Base-by-base conservation (phyloP, 2,888 invertebrate genomes). In the Torymus tubicola region DNA sequence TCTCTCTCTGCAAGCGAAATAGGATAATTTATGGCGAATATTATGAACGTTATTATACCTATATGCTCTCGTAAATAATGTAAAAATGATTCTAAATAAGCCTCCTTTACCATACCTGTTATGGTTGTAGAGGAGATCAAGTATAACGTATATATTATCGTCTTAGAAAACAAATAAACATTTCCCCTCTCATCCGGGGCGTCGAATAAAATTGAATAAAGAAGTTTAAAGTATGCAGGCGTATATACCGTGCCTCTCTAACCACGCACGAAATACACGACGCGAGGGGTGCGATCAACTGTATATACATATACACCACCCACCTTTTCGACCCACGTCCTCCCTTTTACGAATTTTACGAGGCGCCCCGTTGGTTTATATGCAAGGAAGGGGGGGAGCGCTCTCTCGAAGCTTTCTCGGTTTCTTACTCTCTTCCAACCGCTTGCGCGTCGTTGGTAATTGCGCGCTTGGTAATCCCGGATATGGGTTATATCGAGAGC, bases 401-500 rank as follows among this genome's bases (percentile, higher is more conserved):
- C n/a, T n/a, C n/a, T n/a, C n/a, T n/a, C 83, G 78, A 81, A 80
- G 14, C 53, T 4, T 1, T 58, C 79, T 81, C 78, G 75, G 82
- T 76, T 82, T 84, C 85, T 86, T 84, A 82, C 83, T 84, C 83
- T 82, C 84, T 84, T 16, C n/a, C 10, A 57, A 14, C 2, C 11
- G 12, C 31, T 55, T 21, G 53, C 68, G 24, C 18, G 57, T 13
- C 57, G n/a, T 24, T 52, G 68, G 71, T 88, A 87, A 88, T 88
- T 88, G 89, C 88, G 87, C 87, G 84, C 83, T 80, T 80, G 84
- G 86, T 86, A 87, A 87, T 87, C 85, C 86, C 81, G 86, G 86
- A 88, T 87, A 86, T 87, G 85, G 86, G 86, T 87, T 88, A 88
- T 88, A 87, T n/a, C n/a, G n/a, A n/a, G 87, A 83, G 78, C 76